Percentiles rank a stretch among this genome's conserved stretches.
Evolutionary conservation across 2,888 invertebrate species (phyloP).

Genomic region (Papilio gigon): DNA sequence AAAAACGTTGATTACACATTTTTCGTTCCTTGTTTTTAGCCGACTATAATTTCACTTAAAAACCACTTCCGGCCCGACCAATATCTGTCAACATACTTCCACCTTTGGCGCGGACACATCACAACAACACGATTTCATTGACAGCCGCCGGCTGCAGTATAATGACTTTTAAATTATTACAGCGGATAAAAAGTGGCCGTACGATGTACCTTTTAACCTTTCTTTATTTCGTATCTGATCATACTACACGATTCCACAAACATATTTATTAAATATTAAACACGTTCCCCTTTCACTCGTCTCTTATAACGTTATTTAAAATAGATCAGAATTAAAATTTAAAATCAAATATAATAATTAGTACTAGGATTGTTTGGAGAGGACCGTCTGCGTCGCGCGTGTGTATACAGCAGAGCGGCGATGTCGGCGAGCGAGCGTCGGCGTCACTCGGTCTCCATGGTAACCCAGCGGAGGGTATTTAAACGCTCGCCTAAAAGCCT

Average conservation of each 20-base stretch:
- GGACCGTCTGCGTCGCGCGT: constrained; percentile 44
- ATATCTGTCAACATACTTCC: constrained; percentile 82
- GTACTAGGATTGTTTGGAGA: constrained; percentile 18
- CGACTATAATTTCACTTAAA: constrained; percentile 78
- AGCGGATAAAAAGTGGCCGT: constrained; percentile 76
- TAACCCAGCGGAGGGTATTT: constrained; percentile 67
- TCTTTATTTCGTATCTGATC: constrained; percentile 68
- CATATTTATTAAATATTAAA: constrained; percentile 45
- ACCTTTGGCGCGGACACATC: constrained; percentile 75
- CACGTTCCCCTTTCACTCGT: constrained; percentile 29
- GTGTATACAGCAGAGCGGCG: constrained; percentile 45
- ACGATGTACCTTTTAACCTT: constrained; percentile 68
- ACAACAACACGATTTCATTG: constrained; percentile 82
- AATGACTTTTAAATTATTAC: constrained; percentile 82
- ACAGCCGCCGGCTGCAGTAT: constrained; percentile 75
- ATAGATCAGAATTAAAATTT: neutral
- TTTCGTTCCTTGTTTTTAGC: constrained; percentile 76
- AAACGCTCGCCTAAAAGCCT: constrained; percentile 60
- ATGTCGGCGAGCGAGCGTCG: constrained; percentile 51
- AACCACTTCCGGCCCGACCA: constrained; percentile 78
- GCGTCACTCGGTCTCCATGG: constrained; percentile 77
- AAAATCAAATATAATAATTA: neutral
- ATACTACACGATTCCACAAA: constrained; percentile 54
- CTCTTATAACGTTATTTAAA: neutral
- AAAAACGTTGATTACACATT: constrained; percentile 67